These are phyloP conservation scores for Macrophya alboannulata DNA, from an alignment of 2,888 invertebrate genomes.

Conservation along the genomic window DNA sequence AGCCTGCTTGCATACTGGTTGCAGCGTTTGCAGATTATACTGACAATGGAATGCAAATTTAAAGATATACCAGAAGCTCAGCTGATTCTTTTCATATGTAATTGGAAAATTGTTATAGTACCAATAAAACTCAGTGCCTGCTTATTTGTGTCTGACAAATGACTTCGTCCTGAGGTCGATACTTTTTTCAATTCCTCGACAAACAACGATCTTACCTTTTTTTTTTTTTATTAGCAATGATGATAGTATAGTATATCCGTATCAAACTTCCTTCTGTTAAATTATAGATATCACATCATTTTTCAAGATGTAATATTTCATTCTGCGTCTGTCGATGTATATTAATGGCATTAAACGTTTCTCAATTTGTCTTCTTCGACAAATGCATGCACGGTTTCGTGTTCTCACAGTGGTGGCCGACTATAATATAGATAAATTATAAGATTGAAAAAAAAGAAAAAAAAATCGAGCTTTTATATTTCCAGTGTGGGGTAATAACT, in stretches of 20 bases:
- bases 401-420: constrained; percentile 27
- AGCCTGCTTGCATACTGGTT: neutral
- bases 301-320: constrained; percentile 29
- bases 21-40: neutral
- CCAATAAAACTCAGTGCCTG: constrained; percentile 46
- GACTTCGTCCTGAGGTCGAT: neutral
- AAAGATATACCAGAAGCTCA: neutral
- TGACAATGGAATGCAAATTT: neutral
- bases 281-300: neutral
- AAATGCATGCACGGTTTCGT: constrained; percentile 25
- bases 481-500: constrained; percentile 51
- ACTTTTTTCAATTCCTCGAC: constrained; percentile 1
- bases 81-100: neutral
- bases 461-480: constrained; percentile 58
- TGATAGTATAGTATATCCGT: neutral
- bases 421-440: constrained; percentile 22
- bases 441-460: neutral
- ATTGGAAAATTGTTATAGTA: neutral
- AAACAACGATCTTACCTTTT: constrained; percentile 18
- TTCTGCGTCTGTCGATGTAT: neutral
- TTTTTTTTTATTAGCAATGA: neutral
- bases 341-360: constrained; percentile 1
- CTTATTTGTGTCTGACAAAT: constrained; percentile 33
- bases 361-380: neutral
- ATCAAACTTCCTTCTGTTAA: neutral